Evolutionary conservation across 2,888 invertebrate species (phyloP).

Genomic region (Abrostola triplasia): DNA sequence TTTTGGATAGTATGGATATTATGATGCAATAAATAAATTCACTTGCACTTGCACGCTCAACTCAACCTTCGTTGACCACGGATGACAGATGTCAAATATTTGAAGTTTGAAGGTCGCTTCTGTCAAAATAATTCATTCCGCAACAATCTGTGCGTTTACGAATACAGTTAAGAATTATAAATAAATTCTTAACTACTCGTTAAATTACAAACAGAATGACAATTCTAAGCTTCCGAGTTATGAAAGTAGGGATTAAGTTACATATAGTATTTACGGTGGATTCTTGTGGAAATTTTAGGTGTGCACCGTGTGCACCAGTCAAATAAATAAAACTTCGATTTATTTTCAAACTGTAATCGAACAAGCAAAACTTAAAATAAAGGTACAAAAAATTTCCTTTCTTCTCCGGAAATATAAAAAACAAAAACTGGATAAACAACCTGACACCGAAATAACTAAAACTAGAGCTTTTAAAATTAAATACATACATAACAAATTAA

Average conservation of each 20-base stretch:
- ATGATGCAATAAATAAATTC: conserved; percentile 18
- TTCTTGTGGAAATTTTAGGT: too few relatives aligned
- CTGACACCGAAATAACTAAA: conserved; percentile 53
- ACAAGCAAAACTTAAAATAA: conserved; percentile 80
- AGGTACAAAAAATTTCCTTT: conserved; percentile 72
- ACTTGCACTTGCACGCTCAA: conserved; percentile 15
- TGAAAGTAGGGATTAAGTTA: not conserved
- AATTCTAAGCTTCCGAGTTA: too few relatives aligned
- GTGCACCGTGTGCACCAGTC: too few relatives aligned
- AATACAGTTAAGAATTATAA: conserved; percentile 5
- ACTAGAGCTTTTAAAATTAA: conserved; percentile 53
- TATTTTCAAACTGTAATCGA: conserved; percentile 71
- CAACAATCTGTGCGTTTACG: conserved; percentile 23
- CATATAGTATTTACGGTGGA: not conserved
- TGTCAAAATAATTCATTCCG: too few relatives aligned
- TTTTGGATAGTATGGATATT: conserved; percentile 29
- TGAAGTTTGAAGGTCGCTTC: conserved; percentile 11
- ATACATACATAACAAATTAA: conserved; percentile 62
- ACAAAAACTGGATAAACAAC: conserved; percentile 64
- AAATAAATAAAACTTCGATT: conserved; percentile 47
- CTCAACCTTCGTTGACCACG: conserved; percentile 22
- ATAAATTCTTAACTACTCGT: too few relatives aligned
- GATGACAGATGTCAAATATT: conserved; percentile 17
- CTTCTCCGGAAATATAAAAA: conserved; percentile 64
- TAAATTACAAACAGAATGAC: too few relatives aligned